Percentiles rank a stretch among this genome's conserved stretches.
Conservation (phyloP, 2,888 invertebrate genomes). For the Dendrolimus houi region DNA sequence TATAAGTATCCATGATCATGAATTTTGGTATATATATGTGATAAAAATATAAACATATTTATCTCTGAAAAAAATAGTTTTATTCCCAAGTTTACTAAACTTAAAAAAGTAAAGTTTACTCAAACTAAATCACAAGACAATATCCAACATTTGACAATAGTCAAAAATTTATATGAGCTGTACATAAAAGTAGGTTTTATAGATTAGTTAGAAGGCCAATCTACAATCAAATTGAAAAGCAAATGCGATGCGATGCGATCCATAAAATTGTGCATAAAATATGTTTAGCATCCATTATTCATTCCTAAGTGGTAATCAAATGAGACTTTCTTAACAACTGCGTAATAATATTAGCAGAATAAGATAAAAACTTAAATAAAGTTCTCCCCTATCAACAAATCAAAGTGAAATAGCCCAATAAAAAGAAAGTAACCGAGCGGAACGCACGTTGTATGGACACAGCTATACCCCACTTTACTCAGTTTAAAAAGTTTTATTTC, state of each 20-base stretch:
- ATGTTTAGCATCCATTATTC: background rate
- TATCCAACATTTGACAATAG: too few species aligned
- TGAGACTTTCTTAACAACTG: background rate
- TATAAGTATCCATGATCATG: too few species aligned
- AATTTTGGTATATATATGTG: too few species aligned
- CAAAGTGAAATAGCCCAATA: slow-evolving; percentile 48
- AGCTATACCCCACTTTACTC: slow-evolving; percentile 38
- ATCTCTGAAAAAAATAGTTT: too few species aligned
- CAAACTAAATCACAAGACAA: too few species aligned
- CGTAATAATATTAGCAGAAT: slow-evolving; percentile 5
- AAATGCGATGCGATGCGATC: background rate
- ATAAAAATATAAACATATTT: too few species aligned
- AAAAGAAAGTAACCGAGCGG: slow-evolving; percentile 37
- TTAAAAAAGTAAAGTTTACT: too few species aligned
- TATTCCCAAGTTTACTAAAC: too few species aligned
- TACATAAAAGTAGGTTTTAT: too few species aligned
- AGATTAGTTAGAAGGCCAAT: too few species aligned
- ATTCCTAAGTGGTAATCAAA: background rate
- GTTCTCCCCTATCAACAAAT: slow-evolving; percentile 38
- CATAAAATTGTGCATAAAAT: background rate
- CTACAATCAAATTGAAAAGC: background rate
- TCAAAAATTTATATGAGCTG: too few species aligned
- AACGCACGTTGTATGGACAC: slow-evolving; percentile 26
- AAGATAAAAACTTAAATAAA: slow-evolving; percentile 17
- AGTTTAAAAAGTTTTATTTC: slow-evolving; percentile 57